These are phyloP conservation scores for Thomomys bottae DNA, from an alignment of 2,113 vertebrate genomes.

Conservation along the genomic window DNA sequence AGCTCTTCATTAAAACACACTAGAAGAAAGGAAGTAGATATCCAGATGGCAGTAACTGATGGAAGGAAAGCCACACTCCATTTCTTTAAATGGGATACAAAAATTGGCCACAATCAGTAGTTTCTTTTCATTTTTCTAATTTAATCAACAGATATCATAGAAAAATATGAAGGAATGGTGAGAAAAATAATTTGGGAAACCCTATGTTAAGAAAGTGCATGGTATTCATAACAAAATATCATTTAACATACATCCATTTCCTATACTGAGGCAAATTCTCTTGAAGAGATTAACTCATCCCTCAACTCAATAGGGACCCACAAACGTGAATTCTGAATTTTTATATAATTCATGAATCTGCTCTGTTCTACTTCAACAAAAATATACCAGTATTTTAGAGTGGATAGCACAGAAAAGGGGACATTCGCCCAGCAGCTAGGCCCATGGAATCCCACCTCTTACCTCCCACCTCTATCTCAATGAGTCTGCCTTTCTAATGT, in stretches of 20 bases:
- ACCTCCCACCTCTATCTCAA: accelerated
- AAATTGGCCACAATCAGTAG: background rate
- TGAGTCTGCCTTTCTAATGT: background rate
- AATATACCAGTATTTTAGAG: background rate
- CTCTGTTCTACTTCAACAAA: background rate
- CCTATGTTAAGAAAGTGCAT: background rate
- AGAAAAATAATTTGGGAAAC: background rate
- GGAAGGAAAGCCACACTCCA: background rate
- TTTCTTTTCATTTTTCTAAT: conserved; percentile 18
- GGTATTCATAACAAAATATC: background rate
- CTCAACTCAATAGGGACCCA: background rate
- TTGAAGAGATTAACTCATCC: background rate
- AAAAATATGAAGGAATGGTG: background rate
- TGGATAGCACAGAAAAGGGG: background rate
- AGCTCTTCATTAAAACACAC: background rate
- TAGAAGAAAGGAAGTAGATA: background rate
- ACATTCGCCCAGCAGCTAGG: background rate
- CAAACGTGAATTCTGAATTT: background rate
- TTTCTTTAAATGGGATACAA: conserved; percentile 4
- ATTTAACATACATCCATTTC: background rate
- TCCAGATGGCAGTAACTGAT: background rate
- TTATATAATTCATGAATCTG: conserved; percentile 3
- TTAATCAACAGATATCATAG: background rate
- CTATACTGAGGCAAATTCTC: background rate
- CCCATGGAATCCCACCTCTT: background rate